Conservation (phyloP, 2,797 vertebrate genomes). For the Scomberomorus guttatus region DNA sequence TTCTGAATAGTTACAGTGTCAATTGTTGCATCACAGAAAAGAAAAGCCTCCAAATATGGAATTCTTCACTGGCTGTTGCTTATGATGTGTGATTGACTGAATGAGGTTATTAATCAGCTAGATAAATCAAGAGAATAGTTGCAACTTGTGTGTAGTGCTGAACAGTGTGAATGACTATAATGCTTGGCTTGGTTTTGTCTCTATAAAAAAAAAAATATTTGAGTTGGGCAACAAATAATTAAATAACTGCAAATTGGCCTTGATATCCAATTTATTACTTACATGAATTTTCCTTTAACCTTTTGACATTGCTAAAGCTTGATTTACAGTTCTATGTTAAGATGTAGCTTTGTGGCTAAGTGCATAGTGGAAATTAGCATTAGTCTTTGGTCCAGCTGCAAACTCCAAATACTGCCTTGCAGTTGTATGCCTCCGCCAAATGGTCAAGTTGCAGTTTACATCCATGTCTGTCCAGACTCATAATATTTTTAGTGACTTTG, state of each 20-base stretch:
- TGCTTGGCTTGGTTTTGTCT: not conserved
- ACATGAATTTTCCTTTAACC: too few relatives aligned
- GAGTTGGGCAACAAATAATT: too few relatives aligned
- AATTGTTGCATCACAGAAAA: conserved; percentile 11
- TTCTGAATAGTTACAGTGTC: conserved; percentile 10
- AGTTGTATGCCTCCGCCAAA: too few relatives aligned
- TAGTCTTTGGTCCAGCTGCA: too few relatives aligned
- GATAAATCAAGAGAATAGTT: fast-evolving
- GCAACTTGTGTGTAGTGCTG: not conserved
- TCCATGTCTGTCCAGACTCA: too few relatives aligned
- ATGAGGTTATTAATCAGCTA: not conserved
- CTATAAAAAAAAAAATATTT: not conserved
- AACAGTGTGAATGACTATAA: not conserved
- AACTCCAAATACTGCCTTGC: too few relatives aligned
- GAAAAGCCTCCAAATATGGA: conserved; percentile 19
- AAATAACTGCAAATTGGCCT: not conserved
- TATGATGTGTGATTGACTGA: conserved; percentile 38
- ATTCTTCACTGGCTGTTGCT: conserved; percentile 18
- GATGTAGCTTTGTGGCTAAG: too few relatives aligned
- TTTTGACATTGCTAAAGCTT: not conserved
- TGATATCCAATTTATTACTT: not conserved
- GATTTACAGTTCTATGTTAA: too few relatives aligned
- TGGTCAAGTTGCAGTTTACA: too few relatives aligned
- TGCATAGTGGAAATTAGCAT: too few relatives aligned
- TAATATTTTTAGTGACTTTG: too few relatives aligned